These are phyloP conservation scores for Albula goreensis DNA, from an alignment of 2,113 vertebrate genomes.

Conservation along the genomic window DNA sequence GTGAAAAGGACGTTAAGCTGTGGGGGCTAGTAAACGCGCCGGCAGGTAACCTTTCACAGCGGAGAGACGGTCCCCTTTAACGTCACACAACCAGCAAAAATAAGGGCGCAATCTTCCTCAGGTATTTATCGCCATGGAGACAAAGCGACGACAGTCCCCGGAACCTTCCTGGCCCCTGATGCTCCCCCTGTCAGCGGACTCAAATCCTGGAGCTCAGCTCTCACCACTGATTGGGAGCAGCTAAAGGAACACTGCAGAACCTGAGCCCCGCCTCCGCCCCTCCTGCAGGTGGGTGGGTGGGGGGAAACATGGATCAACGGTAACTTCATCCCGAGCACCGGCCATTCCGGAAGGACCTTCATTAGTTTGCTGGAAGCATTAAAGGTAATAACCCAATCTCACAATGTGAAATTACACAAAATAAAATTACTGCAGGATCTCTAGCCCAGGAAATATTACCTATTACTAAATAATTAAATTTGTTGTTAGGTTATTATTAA, in stretches of 20 bases:
- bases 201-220: neutral
- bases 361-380: neutral
- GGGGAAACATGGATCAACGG: too few relatives aligned
- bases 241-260: too few relatives aligned
- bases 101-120: neutral
- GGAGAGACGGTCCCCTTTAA: neutral
- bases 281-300: too few relatives aligned
- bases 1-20: neutral
- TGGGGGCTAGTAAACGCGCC: neutral
- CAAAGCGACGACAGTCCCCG: neutral
- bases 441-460: too few relatives aligned
- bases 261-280: too few relatives aligned
- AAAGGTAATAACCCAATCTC: neutral
- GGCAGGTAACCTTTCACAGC: neutral
- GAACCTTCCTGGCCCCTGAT: neutral
- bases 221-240: too few relatives aligned
- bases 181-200: neutral
- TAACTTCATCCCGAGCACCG: too few relatives aligned
- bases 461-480: too few relatives aligned
- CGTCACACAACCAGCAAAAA: neutral
- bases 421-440: neutral
- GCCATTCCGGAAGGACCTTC: neutral
- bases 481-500: too few relatives aligned
- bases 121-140: conserved; percentile 1
- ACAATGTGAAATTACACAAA: neutral